Evolutionary conservation across 1,140 invertebrate genomes (phyloP), one percentile per base, ranked within the genome.

Genomic region (Micrasema minimum): DNA sequence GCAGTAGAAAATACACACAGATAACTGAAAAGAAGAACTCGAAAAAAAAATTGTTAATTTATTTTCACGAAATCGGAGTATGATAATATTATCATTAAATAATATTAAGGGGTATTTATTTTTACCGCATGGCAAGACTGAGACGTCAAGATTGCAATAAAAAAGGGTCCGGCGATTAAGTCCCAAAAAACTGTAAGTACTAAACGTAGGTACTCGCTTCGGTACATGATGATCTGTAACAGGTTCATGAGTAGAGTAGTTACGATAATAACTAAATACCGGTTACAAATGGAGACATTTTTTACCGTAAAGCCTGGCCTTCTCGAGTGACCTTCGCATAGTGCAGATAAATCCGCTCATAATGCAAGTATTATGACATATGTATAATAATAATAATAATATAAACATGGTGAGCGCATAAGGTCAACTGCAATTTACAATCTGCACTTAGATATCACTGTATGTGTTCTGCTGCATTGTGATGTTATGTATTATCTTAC

Each of bases 201-300:
- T 7, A 4, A 7, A 7, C 7, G 2, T 7, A 2, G 7, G 2
- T 31, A 31, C 7, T 4, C 26, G 3, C 3, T 2, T 2, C 26
- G 26, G 26, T 2, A 31, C 7, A 4, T 31, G 7, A 31, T 2
- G 3, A 4, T 7, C 26, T 37, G 23, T 53, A 53, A 53, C 50
- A n/a, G 50, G 50, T 53, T 14, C 50, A 14, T 31, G 26, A 31
- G 43, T n/a, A 35, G 26, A 46, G 43, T 26, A 55, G 20, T 18
- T 20, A 10, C 50, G 11, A 6, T 53, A 41, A 59, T 59, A 41
- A 59, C 55, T 31, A 35, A 55, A 23, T 59, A 59, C 55, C 55
- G 55, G 55, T 59, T 59, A 20, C 55, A 16, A 31, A 14, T n/a
- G n/a, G 22, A 59, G 16, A 22, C 35, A 35, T 41, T 12, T 59